phyloP scores from a whole-genome alignment of 2,888 invertebrate species.

The Melipona beecheii region DNA sequence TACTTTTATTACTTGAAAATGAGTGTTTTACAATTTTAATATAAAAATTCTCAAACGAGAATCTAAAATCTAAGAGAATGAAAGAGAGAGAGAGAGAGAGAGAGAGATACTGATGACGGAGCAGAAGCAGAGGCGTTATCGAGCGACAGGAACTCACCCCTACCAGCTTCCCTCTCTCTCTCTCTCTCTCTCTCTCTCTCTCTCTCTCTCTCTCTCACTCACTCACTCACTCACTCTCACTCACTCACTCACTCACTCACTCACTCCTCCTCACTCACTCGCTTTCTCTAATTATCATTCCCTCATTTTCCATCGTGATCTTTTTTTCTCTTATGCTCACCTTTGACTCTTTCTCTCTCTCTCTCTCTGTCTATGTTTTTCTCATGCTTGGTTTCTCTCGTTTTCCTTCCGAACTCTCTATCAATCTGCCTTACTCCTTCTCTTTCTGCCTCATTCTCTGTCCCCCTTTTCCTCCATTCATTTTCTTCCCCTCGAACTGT shows the following conservation, averaged over 20 bases:
- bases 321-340: slow-evolving; percentile 21
- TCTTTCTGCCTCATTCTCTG: background rate
- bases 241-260: too few relatives aligned
- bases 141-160: slow-evolving; percentile 72
- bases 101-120: slow-evolving; percentile 58
- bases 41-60: background rate
- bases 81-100: too few relatives aligned
- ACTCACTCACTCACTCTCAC: background rate
- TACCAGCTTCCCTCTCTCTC: slow-evolving; percentile 35
- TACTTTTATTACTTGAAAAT: background rate
- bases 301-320: slow-evolving; percentile 16
- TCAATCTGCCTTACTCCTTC: background rate
- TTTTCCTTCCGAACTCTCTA: slow-evolving; percentile 18
- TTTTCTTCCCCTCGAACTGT: background rate
- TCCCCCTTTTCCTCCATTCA: background rate
- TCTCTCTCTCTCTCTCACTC: background rate
- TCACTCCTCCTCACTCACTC: background rate
- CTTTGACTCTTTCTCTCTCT: slow-evolving; percentile 1
- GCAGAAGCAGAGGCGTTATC: slow-evolving; percentile 74
- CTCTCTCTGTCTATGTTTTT: background rate
- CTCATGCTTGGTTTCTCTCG: background rate
- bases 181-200: background rate
- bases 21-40: background rate
- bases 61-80: background rate
- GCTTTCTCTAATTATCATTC: slow-evolving; percentile 19